These are phyloP conservation scores for Plecturocebus donacophilus DNA, from an alignment of 2,113 vertebrate genomes.

Conservation along the genomic window DNA sequence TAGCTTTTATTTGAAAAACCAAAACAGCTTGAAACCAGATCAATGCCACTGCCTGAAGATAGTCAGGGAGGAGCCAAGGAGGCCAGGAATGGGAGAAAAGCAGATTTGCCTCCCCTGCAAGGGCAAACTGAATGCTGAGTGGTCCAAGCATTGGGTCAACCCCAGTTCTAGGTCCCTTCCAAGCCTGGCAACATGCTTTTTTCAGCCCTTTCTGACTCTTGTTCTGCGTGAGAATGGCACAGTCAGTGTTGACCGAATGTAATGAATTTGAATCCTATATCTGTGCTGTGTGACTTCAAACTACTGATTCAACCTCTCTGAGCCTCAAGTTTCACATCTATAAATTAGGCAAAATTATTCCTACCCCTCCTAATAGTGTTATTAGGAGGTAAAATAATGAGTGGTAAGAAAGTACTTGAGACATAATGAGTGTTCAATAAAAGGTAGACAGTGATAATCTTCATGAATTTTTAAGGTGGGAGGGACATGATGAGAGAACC, in stretches of 20 bases:
- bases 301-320: not conserved
- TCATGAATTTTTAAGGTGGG: not conserved
- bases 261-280: not conserved
- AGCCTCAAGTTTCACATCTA: not conserved
- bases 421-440: not conserved
- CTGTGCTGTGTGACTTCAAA: not conserved
- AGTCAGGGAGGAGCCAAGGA: not conserved
- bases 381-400: not conserved
- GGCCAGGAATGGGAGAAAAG: not conserved
- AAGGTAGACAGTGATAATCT: not conserved
- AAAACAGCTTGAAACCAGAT: constrained; percentile 26
- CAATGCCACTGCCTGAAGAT: not conserved
- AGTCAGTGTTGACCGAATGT: not conserved
- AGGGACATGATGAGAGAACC: not conserved
- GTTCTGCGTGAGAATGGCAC: not conserved
- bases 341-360: constrained; percentile 10
- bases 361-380: not conserved
- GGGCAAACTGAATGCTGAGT: not conserved
- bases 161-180: not conserved
- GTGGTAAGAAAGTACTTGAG: not conserved
- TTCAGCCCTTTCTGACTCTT: not conserved
- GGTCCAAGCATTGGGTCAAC: not conserved
- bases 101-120: not conserved
- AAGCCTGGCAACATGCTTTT: not conserved
- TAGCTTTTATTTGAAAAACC: not conserved